phyloP scores from a whole-genome alignment of 2,888 invertebrate genomes.

The Steinernema scapterisci region DNA sequence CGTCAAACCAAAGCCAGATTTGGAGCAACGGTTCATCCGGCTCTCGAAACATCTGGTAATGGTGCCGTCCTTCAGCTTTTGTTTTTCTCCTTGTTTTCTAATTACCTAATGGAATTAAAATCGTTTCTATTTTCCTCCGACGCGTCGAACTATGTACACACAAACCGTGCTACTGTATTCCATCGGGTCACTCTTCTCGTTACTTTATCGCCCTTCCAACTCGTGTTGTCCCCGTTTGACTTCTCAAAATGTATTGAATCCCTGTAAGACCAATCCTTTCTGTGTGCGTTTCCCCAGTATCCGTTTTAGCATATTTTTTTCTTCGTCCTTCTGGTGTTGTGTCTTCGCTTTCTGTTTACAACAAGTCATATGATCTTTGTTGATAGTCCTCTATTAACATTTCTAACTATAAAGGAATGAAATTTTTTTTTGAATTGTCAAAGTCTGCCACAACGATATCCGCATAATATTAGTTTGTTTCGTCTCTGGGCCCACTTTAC shows the following conservation, averaged over 20 bases:
- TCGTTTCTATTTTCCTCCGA: neutral
- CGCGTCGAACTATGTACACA: constrained; percentile 11
- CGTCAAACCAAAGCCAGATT: neutral
- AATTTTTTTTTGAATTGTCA: too few species aligned
- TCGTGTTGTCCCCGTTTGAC: neutral
- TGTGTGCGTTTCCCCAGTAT: neutral
- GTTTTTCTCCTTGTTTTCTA: neutral
- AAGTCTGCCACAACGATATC: too few species aligned
- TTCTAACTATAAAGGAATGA: constrained; percentile 14
- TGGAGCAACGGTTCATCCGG: constrained; percentile 29
- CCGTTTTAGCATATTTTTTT: neutral
- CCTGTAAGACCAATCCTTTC: too few species aligned
- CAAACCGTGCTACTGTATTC: constrained; percentile 14
- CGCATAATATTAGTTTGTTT: too few species aligned
- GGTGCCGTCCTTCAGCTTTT: neutral
- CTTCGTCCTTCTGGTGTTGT: constrained; percentile 14
- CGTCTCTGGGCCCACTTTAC: too few species aligned
- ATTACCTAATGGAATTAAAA: neutral
- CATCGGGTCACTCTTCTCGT: constrained; percentile 10
- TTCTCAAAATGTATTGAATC: neutral
- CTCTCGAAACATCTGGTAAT: constrained; percentile 14
- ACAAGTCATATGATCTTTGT: constrained; percentile 19
- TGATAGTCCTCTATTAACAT: constrained; percentile 26
- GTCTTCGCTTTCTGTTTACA: constrained; percentile 15
- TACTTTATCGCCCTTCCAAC: neutral